Percentiles rank a stretch among this genome's conserved stretches.
phyloP scores from a whole-genome alignment of 35 echinoderm and acorn worm species.

The Ptychodera flava region DNA sequence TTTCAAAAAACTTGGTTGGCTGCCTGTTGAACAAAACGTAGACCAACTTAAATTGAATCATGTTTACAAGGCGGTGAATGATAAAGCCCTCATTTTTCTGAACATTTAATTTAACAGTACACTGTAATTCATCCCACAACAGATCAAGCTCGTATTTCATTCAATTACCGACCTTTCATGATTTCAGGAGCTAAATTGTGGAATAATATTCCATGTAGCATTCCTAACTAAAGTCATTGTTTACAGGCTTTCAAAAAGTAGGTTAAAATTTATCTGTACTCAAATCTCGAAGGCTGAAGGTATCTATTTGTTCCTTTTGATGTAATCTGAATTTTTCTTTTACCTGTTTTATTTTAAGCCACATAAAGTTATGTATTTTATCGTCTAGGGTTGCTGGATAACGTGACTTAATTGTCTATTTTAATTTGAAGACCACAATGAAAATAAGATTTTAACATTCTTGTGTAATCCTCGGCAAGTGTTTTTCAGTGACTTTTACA shows the following conservation, averaged over 20 bases:
- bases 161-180: background rate
- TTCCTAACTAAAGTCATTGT: background rate
- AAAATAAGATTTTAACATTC: background rate
- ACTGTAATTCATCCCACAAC: background rate
- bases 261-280: background rate
- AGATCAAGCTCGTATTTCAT: background rate
- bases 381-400: background rate
- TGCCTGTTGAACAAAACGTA: background rate
- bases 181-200: background rate
- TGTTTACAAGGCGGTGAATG: background rate
- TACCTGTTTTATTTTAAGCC: background rate
- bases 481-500: too few species aligned
- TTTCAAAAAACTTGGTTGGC: background rate
- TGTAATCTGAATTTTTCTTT: background rate
- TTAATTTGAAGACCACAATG: background rate
- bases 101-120: background rate
- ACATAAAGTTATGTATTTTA: background rate
- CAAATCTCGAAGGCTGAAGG: background rate
- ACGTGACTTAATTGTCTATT: background rate
- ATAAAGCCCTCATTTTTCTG: background rate
- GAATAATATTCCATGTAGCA: background rate
- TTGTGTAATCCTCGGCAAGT: background rate
- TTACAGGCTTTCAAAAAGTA: background rate
- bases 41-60: background rate
- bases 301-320: background rate